A percentile compares a stretch with the other conserved stretches of the same genome.
Evolutionary conservation across 2,113 vertebrate species (phyloP).

Genomic region (Campylorhamphus procurvoides): DNA sequence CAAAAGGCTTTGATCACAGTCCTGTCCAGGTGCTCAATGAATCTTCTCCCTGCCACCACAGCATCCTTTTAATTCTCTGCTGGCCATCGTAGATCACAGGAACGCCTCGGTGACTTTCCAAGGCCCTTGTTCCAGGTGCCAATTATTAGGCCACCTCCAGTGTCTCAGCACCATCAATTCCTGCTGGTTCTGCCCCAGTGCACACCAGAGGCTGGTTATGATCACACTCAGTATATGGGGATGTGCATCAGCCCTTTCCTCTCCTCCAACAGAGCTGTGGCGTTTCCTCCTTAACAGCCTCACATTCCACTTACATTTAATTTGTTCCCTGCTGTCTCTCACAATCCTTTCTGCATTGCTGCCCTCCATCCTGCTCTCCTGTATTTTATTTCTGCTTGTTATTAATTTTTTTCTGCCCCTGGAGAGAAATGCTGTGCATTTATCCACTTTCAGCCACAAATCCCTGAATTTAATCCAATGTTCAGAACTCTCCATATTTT

Average conservation of each 20-base stretch:
- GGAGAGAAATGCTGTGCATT: neutral
- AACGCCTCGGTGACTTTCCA: neutral
- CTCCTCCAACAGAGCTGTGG: neutral
- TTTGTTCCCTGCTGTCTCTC: slow-evolving; percentile 39
- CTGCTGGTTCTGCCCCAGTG: neutral
- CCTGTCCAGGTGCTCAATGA: neutral
- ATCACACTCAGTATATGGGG: neutral
- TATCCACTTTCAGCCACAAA: slow-evolving; percentile 5
- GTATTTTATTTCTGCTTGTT: slow-evolving; percentile 36
- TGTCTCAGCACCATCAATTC: neutral
- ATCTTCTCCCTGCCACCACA: neutral
- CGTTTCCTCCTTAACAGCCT: slow-evolving; percentile 1
- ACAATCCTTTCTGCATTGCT: slow-evolving; percentile 21
- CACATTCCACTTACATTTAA: slow-evolving; percentile 29
- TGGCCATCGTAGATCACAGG: neutral
- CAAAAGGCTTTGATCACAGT: neutral
- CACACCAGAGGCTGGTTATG: neutral
- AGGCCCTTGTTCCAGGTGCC: neutral
- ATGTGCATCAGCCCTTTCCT: neutral
- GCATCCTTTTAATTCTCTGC: neutral
- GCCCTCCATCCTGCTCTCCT: neutral
- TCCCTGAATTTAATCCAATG: neutral
- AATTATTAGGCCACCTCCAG: neutral
- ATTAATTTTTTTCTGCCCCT: neutral
- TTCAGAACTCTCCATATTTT: slow-evolving; percentile 2